Percentiles rank a stretch among this genome's conserved stretches.
Evolutionary conservation across 2,888 invertebrate genomes (phyloP).

Genomic region (Caenorhabditis sp.): DNA sequence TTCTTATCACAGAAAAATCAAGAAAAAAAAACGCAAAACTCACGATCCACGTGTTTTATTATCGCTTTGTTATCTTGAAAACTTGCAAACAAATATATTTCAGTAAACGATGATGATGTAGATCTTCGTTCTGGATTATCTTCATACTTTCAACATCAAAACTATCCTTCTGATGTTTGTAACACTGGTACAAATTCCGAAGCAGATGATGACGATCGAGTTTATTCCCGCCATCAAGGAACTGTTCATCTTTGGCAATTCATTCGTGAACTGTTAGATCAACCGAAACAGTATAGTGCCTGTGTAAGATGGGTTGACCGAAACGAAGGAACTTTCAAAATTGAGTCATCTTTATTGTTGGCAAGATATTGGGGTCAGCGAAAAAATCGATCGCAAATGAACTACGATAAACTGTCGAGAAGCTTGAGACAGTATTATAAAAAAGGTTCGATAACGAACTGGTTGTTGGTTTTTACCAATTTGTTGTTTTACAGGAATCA

Average conservation of each 20-base stretch:
- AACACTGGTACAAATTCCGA: constrained; percentile 18
- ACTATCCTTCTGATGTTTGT: constrained; percentile 14
- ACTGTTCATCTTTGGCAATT: constrained; percentile 97
- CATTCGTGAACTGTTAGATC: constrained; percentile 88
- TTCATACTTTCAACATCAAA: constrained; percentile 26
- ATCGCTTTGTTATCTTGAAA: background rate
- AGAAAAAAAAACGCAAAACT: too few relatives aligned
- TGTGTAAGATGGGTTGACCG: constrained; percentile 98
- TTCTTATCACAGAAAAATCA: too few relatives aligned
- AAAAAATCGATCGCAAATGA: constrained; percentile 98
- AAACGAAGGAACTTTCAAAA: constrained; percentile 89
- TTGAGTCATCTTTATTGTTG: constrained; percentile 95
- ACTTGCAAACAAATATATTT: constrained; percentile 6
- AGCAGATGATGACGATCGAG: constrained; percentile 40
- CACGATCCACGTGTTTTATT: too few relatives aligned
- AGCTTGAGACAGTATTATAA: constrained; percentile 98
- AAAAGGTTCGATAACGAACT: too few relatives aligned
- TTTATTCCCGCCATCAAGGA: constrained; percentile 52
- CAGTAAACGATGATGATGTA: constrained; percentile 54
- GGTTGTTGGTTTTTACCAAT: too few relatives aligned
- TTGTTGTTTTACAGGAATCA: constrained; percentile 52
- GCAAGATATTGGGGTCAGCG: constrained; percentile 97
- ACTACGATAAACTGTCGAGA: constrained; percentile 96
- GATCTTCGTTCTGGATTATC: constrained; percentile 35
- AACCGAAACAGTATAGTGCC: constrained; percentile 86